Base-by-base conservation (phyloP, 1,140 invertebrate species). In the Apolygus lucorum region DNA sequence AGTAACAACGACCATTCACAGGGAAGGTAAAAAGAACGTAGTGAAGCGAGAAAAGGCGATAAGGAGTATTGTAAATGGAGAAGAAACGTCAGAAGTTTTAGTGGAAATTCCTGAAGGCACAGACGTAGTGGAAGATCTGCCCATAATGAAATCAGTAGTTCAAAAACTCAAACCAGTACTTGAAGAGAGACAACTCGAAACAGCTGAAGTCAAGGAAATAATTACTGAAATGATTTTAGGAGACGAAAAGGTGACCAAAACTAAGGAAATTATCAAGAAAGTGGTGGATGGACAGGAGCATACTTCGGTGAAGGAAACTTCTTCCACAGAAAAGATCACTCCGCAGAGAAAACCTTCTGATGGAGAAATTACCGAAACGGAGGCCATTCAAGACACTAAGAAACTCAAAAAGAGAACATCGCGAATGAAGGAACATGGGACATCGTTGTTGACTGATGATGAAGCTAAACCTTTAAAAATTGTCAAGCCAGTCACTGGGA, bases 1-100 rank as follows among this genome's bases (percentile, higher is more conserved):
- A 42, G 17, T 17, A 8, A 17, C 17, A 17, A 17, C 17, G 4
- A 42, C 4, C 4, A 42, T 42, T 17, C 4, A 8, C 34, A 42
- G 17, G 4, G 34, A 42, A 8, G 34, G 34, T 8, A 42, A 4
- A 17, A 4, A 17, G 4, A 42, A 42, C 4, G 17, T 8, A 22
- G 68, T 0, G 67, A 67, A 62, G 71, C 59, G 29, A 71, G 71
- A 4, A 69, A 72, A 34, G n/a, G 8, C 4, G 17, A 42, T 42
- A 4, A 4, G 34, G 4, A 8, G 4, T 17, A 42, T 42, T 8
- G 34, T 42, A 17, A 17, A 42, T 42, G 34, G 34, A 17, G 4
- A 42, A 72, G 73, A 22, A 59, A 70, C 25, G 69, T 74, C 64
- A 74, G 68, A 26, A 21, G 63, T 70, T 17, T 72, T 71, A 42